Base-by-base conservation (phyloP, 2,113 vertebrate genomes). In the Smithornis capensis region DNA sequence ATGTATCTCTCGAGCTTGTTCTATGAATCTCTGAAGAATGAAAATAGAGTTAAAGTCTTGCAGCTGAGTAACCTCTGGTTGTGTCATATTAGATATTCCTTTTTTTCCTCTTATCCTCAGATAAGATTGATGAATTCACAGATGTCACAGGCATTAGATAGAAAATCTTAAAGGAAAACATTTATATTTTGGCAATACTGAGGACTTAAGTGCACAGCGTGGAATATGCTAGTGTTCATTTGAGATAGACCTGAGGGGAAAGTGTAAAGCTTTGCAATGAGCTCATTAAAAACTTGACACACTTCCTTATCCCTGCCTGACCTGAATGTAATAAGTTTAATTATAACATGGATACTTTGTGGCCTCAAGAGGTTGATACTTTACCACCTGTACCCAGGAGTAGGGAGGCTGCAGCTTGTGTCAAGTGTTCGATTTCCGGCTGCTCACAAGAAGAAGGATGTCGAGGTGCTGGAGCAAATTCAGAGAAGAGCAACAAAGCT, bases 91-190 rank as follows among this genome's bases (percentile, higher is more conserved):
- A 75, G 19, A 27, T 45, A 57, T 4, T 28, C 56, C 37, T 1
- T 13, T 79, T 63, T 83, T 63, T 56, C 12, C 14, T 64, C 29
- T 80, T 25, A 74, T 84, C 13, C 19, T 74, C 27, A 38, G 27
- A 64, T 16, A 74, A 83, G 7, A 15, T 74, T 69, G 10, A 15
- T 89, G 21, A 67, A 38, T 80, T 89, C 25, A 74, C 27, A 86
- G 42, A 62, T 0, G 0, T 56, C 38, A 63, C 2, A 64, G 29
- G 2, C 4, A 83, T 90, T 50, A 57, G 29, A 49, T 21, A 74
- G 23, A 79, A 87, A 84, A 93, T 70, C 15, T 71, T 38, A 44
- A 74, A 84, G 11, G 8, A 83, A 88, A 86, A 80, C 1, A 52
- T 37, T 47, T 53, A 8, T 70, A 21, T 76, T 89, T 81, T 69